These are phyloP conservation scores for Anableps anableps DNA, from an alignment of 2,797 vertebrate species.

Conservation along the genomic window DNA sequence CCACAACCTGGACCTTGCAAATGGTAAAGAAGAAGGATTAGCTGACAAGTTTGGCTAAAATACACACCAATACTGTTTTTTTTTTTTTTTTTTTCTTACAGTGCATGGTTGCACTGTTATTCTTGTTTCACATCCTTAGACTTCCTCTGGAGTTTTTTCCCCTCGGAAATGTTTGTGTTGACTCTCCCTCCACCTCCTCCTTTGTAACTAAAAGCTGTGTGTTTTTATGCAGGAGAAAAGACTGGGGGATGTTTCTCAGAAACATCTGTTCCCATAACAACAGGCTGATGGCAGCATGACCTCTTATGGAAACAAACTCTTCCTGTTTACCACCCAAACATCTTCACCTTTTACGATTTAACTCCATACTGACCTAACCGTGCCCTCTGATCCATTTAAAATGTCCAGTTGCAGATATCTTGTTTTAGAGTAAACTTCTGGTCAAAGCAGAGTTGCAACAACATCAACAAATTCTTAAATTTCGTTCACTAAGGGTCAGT, in stretches of 20 bases:
- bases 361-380: constrained; percentile 32
- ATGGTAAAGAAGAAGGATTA: neutral
- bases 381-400: constrained; percentile 11
- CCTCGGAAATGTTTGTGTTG: constrained; percentile 37
- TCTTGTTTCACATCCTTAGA: neutral
- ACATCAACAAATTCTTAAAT: neutral
- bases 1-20: neutral
- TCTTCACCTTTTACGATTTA: constrained; percentile 44
- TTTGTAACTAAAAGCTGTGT: neutral
- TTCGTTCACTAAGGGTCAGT: neutral
- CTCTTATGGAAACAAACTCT: constrained; percentile 66
- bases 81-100: no score
- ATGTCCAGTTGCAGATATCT: neutral
- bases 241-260: constrained; percentile 56
- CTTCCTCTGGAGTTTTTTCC: neutral
- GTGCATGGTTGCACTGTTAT: neutral
- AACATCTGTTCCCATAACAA: constrained; percentile 70
- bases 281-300: constrained; percentile 59
- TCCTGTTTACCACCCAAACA: constrained; percentile 64
- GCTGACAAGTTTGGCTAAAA: neutral
- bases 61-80: neutral
- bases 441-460: neutral
- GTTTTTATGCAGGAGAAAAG: constrained; percentile 29
- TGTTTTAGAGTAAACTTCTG: neutral
- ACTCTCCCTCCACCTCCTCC: constrained; percentile 34